Evolutionary conservation across 1,140 invertebrate genomes (phyloP).

Genomic region (Eulimnadia texana): DNA sequence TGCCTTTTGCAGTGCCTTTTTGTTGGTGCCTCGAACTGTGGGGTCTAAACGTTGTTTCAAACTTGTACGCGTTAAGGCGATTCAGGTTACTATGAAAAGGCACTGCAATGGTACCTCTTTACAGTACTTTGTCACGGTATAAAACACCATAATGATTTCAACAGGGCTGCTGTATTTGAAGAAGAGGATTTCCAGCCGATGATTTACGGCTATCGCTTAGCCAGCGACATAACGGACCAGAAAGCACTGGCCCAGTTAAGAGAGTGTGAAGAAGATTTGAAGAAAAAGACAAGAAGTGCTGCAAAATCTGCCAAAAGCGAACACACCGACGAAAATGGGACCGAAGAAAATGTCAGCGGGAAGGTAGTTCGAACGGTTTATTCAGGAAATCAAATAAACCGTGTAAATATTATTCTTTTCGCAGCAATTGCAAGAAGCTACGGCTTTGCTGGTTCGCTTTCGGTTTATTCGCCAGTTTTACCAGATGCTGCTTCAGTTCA

Average conservation of each 20-base stretch:
- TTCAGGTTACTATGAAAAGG: too few species aligned
- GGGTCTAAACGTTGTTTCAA: too few species aligned
- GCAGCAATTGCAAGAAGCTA: not conserved
- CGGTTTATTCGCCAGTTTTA: constrained; percentile 11
- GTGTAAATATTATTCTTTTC: not conserved
- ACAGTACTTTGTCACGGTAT: not conserved
- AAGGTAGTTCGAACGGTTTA: too few species aligned
- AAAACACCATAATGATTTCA: too few species aligned
- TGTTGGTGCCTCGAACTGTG: too few species aligned
- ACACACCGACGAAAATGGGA: too few species aligned
- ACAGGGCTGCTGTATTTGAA: constrained; percentile 67
- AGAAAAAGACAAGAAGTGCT: constrained; percentile 47
- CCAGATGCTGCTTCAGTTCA: constrained; percentile 10
- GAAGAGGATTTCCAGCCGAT: constrained; percentile 93
- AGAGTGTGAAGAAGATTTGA: constrained; percentile 83
- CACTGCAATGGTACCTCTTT: not conserved
- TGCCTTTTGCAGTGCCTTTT: too few species aligned
- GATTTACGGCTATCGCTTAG: constrained; percentile 79
- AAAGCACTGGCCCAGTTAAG: constrained; percentile 65
- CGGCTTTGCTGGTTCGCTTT: not conserved
- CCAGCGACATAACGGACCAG: constrained; percentile 64
- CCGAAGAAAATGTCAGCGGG: too few species aligned
- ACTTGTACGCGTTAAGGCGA: too few species aligned
- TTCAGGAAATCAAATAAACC: not conserved
- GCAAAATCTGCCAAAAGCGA: too few species aligned